Percentiles rank a stretch among this genome's conserved stretches.
These are phyloP conservation scores for Molorchus minor DNA, from an alignment of 2,888 invertebrate species.

Conservation along the genomic window DNA sequence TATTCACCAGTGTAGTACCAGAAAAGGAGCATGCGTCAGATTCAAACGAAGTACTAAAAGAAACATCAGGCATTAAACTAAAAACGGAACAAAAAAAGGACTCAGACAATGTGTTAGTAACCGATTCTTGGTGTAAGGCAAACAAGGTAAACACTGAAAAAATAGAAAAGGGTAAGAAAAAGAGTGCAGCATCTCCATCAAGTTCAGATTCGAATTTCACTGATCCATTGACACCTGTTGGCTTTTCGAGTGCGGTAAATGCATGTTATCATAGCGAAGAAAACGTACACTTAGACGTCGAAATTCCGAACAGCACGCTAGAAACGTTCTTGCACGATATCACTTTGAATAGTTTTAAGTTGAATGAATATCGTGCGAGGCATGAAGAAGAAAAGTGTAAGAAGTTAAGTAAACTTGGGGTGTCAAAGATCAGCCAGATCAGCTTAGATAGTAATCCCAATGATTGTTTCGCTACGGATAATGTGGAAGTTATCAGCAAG, in stretches of 20 bases:
- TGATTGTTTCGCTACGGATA: slow-evolving; percentile 52
- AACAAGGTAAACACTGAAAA: slow-evolving; percentile 41
- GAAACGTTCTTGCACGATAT: slow-evolving; percentile 52
- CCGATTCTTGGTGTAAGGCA: slow-evolving; percentile 55
- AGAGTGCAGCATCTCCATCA: slow-evolving; percentile 66
- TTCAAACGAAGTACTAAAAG: slow-evolving; percentile 27
- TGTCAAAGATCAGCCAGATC: slow-evolving; percentile 61
- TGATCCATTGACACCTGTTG: slow-evolving; percentile 72
- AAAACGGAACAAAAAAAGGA: slow-evolving; percentile 26
- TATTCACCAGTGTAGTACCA: slow-evolving; percentile 54
- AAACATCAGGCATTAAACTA: slow-evolving; percentile 19
- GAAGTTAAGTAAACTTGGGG: slow-evolving; percentile 60
- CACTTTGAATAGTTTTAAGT: slow-evolving; percentile 59
- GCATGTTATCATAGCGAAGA: slow-evolving; percentile 72
- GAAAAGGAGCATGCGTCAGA: slow-evolving; percentile 32
- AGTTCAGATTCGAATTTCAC: slow-evolving; percentile 80
- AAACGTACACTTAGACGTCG: slow-evolving; percentile 61
- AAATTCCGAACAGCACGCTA: slow-evolving; percentile 43
- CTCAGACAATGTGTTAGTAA: slow-evolving; percentile 42
- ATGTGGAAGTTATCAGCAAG: slow-evolving; percentile 53
- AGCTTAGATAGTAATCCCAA: slow-evolving; percentile 58
- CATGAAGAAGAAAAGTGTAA: slow-evolving; percentile 46
- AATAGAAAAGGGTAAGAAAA: slow-evolving; percentile 45
- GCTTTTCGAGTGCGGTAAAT: slow-evolving; percentile 69
- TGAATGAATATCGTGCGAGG: slow-evolving; percentile 58